Base-by-base conservation (phyloP, 2,888 invertebrate species). In the Ectobius pallidus region DNA sequence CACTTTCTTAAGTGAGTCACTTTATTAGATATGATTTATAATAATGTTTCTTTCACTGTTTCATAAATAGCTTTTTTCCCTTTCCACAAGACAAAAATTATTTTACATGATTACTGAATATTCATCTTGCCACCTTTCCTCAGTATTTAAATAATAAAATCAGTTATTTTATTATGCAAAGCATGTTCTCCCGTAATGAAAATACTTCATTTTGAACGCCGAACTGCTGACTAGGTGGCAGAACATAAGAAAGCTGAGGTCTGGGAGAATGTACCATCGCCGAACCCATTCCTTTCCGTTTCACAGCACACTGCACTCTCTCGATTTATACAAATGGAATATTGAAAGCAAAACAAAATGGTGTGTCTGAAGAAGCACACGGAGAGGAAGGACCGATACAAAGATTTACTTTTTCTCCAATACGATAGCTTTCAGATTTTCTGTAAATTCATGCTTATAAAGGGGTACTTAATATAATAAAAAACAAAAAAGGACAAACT, bases 1-100 rank as follows among this genome's bases (percentile, higher is more conserved):
- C 70, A 58, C 16, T 39, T 39, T 71, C 34, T 72, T 69, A 62
- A 61, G 72, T 69, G 61, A 72, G 62, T 69, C 69, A 69, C 49
- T 72, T 72, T 69, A 72, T 72, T 72, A 44, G 42, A 25, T 46
- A 44, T 65, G 65, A 16, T 65, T 46, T 65, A 63, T 63, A 44
- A 61, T 61, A 44, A 55, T 25, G 55, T 65, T 65, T n/a, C 65
- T 44, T 42, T 65, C 44, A 65, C 55, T 58, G 49, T 70, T 69
- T 69, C 70, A 70, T 70, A 70, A 70, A 70, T 70, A 70, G 27
- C 42, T 61, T 69, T 39, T 49, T 42, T 44, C 27, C 58, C 55
- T 70, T 58, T 42, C 69, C 52, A 39, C 65, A 34, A 42, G 22
- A 55, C 65, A 44, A 42, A 65, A 46, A 3, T 65, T 70, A 61